Conservation (phyloP, 2,113 vertebrate species). For the Vimba vimba region DNA sequence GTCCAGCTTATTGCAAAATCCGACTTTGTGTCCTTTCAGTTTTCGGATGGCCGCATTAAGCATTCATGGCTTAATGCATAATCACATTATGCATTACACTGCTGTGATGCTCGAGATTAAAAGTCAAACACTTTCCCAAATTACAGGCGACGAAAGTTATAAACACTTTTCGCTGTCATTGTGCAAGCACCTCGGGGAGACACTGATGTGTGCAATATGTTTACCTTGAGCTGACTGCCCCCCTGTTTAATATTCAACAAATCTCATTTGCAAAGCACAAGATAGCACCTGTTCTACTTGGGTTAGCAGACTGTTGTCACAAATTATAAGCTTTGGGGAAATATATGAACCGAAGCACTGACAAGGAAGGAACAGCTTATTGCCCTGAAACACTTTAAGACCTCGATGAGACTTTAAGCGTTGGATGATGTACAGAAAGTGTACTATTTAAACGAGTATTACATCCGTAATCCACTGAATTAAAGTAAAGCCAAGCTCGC, state of each 20-base stretch:
- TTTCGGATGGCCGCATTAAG: not conserved
- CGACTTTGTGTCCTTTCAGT: slow-evolving; percentile 12
- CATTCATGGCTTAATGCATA: slow-evolving; percentile 3
- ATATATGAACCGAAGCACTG: slow-evolving; percentile 56
- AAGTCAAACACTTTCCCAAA: slow-evolving; percentile 61
- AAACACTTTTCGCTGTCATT: slow-evolving; percentile 40
- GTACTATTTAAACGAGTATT: slow-evolving; percentile 25
- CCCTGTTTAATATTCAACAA: slow-evolving; percentile 58
- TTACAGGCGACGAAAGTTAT: slow-evolving; percentile 52
- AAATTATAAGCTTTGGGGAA: slow-evolving; percentile 63
- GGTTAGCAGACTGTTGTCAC: slow-evolving; percentile 64
- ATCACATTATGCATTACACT: slow-evolving; percentile 31
- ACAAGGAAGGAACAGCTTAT: slow-evolving; percentile 22
- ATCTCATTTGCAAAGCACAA: slow-evolving; percentile 74
- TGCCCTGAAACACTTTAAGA: slow-evolving; percentile 32
- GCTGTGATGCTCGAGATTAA: slow-evolving; percentile 60
- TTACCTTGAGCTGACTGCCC: slow-evolving; percentile 64
- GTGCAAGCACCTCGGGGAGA: slow-evolving; percentile 55
- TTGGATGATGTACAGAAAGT: slow-evolving; percentile 11
- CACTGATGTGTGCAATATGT: slow-evolving; percentile 59
- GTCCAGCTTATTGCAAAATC: slow-evolving; percentile 15
- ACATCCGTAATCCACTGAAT: not conserved
- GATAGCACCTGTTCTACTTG: slow-evolving; percentile 69
- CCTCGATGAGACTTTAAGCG: not conserved
- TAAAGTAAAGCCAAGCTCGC: not conserved